A percentile compares a stretch with the other conserved stretches of the same genome.
These are phyloP conservation scores for Crenichthys baileyi DNA, from an alignment of 2,797 vertebrate genomes.

Conservation along the genomic window DNA sequence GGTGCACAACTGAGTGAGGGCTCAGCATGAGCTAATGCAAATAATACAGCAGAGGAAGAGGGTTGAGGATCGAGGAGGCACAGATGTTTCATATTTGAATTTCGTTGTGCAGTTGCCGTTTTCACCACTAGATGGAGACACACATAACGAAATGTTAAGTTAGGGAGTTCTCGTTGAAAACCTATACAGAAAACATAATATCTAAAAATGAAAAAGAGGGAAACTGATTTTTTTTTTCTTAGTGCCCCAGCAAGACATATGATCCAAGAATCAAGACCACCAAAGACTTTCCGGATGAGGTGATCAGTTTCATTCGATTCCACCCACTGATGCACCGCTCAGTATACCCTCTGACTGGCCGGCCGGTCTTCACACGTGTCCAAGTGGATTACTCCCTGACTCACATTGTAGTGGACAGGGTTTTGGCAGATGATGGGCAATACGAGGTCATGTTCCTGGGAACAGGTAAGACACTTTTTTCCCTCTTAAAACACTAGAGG, in stretches of 20 bases:
- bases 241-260: constrained; percentile 98
- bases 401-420: constrained; percentile 93
- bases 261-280: constrained; percentile 94
- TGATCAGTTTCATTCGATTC: constrained; percentile 91
- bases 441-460: constrained; percentile 98
- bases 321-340: constrained; percentile 93
- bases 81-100: constrained; percentile 53
- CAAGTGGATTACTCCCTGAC: constrained; percentile 92
- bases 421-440: constrained; percentile 94
- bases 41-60: constrained; percentile 1
- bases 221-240: constrained; percentile 3
- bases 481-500: constrained; percentile 65
- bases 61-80: background rate
- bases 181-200: background rate
- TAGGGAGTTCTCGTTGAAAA: background rate
- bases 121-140: constrained; percentile 73
- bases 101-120: constrained; percentile 15
- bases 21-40: constrained; percentile 11
- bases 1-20: constrained; percentile 18
- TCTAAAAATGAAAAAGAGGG: background rate
- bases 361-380: constrained; percentile 89
- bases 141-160: constrained; percentile 27
- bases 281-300: constrained; percentile 96
- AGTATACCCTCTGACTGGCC: constrained; percentile 84
- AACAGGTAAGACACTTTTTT: constrained; percentile 84